Evolutionary conservation across 2,113 vertebrate species (phyloP).

Genomic region (Albula glossodonta): DNA sequence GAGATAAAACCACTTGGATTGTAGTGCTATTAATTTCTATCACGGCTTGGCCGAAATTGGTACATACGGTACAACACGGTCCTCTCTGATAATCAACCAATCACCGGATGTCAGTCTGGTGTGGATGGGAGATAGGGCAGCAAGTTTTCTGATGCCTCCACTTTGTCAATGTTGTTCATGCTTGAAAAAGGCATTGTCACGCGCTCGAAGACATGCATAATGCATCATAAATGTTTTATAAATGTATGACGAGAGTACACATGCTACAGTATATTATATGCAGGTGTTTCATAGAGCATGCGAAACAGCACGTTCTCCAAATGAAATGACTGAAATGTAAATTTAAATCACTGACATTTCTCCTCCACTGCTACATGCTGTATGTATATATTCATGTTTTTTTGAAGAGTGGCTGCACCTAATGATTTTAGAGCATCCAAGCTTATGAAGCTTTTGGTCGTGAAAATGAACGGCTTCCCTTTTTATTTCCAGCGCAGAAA

Average conservation of each 20-base stretch:
- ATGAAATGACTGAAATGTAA: neutral
- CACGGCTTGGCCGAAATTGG: neutral
- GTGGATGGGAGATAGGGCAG: neutral
- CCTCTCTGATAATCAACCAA: neutral
- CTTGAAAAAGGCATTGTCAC: no score
- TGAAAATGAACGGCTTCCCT: neutral
- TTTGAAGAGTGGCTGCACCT: neutral
- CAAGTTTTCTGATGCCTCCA: neutral
- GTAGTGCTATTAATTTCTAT: conserved; percentile 7
- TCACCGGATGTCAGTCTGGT: neutral
- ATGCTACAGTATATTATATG: neutral
- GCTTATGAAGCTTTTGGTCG: neutral
- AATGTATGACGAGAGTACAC: neutral
- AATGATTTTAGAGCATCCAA: neutral
- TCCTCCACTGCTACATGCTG: neutral
- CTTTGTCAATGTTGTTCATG: neutral
- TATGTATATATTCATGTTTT: neutral
- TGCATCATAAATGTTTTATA: neutral
- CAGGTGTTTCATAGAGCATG: neutral
- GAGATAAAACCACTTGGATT: conserved; percentile 9
- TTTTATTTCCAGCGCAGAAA: conserved; percentile 5
- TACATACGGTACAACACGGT: neutral
- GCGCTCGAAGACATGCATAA: neutral
- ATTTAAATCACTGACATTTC: neutral
- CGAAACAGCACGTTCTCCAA: neutral